A percentile compares a stretch with the other conserved stretches of the same genome.
phyloP scores from a whole-genome alignment of 2,113 vertebrate genomes.

The Menura novaehollandiae region DNA sequence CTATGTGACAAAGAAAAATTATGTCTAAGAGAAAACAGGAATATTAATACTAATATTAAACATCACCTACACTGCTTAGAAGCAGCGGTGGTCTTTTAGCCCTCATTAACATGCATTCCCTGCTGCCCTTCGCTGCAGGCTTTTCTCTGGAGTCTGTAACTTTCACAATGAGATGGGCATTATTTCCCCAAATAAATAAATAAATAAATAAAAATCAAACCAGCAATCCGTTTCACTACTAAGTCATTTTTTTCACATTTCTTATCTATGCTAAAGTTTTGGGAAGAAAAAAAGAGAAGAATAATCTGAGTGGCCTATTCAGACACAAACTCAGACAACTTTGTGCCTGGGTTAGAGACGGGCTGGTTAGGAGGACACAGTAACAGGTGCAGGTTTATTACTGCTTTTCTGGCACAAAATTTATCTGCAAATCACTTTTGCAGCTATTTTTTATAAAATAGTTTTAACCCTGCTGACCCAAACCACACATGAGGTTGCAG shows the following conservation, averaged over 20 bases:
- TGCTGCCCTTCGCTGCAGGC: neutral
- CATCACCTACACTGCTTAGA: neutral
- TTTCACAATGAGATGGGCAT: neutral
- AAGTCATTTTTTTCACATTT: neutral
- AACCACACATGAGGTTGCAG: neutral
- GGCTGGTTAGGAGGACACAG: neutral
- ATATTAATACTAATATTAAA: neutral
- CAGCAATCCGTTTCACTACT: neutral
- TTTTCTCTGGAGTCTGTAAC: neutral
- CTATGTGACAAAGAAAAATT: neutral
- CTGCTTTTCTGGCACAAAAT: neutral
- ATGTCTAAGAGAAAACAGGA: neutral
- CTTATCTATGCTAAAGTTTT: neutral
- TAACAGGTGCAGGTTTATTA: neutral
- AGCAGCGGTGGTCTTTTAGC: neutral
- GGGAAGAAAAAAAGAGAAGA: neutral
- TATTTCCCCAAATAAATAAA: neutral
- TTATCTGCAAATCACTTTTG: neutral
- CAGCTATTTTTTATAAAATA: neutral
- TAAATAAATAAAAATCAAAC: neutral
- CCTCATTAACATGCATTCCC: neutral
- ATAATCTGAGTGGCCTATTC: neutral
- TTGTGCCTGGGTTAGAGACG: neutral
- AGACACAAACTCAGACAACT: neutral
- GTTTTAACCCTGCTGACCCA: neutral